Percentiles rank a stretch among this genome's conserved stretches.
phyloP scores from a whole-genome alignment of 2,888 invertebrate species.

The Mechanitis mazaeus region DNA sequence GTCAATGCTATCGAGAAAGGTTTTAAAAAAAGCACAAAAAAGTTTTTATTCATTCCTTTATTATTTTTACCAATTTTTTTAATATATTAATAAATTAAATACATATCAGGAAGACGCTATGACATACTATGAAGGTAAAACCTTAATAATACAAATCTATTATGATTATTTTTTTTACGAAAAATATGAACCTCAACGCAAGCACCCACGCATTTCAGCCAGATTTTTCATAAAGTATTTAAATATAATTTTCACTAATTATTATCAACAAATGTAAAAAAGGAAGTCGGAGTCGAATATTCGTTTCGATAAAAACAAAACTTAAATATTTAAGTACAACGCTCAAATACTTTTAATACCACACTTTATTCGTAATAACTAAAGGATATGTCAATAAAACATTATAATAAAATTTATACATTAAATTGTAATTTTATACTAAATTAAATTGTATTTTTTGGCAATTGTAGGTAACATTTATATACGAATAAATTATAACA shows the following conservation, averaged over 20 bases:
- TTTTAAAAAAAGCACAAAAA: constrained; percentile 37
- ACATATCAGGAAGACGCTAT: not conserved
- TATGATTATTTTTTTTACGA: constrained; percentile 33
- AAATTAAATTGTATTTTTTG: not conserved
- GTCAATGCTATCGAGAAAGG: too few species aligned
- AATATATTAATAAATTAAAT: not conserved
- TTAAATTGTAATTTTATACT: not conserved
- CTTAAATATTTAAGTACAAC: constrained; percentile 49
- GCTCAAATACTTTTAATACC: constrained; percentile 49
- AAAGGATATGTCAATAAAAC: constrained; percentile 7
- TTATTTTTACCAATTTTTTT: not conserved
- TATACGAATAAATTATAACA: not conserved
- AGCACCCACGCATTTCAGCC: constrained; percentile 57
- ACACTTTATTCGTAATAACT: constrained; percentile 18
- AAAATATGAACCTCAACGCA: constrained; percentile 52
- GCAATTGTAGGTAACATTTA: not conserved
- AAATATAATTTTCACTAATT: constrained; percentile 11
- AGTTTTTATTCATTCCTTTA: constrained; percentile 68
- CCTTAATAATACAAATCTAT: constrained; percentile 18
- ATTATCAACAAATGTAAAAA: constrained; percentile 31
- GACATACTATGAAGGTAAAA: constrained; percentile 24
- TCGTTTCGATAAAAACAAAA: constrained; percentile 58
- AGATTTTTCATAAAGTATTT: constrained; percentile 43
- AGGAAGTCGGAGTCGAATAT: constrained; percentile 64
- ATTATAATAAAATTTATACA: constrained; percentile 14